Conservation (phyloP, 2,113 vertebrate genomes). For the Sminthopsis crassicaudata region DNA sequence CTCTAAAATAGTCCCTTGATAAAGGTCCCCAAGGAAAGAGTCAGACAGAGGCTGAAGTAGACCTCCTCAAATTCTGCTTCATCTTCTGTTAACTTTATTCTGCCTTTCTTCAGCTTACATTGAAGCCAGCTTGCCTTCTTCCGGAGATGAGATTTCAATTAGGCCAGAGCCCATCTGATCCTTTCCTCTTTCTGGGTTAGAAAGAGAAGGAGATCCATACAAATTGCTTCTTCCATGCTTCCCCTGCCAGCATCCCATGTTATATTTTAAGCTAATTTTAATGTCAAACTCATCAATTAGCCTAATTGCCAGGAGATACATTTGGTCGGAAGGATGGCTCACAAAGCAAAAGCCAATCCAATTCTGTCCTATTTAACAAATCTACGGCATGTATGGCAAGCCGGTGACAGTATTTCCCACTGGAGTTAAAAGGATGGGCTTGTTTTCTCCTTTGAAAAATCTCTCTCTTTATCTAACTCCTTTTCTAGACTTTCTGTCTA, state of each 20-base stretch:
- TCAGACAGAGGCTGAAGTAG: neutral
- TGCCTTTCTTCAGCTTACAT: neutral
- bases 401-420: neutral
- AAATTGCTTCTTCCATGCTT: slow-evolving; percentile 38
- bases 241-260: slow-evolving; percentile 46
- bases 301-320: neutral
- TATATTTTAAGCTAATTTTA: slow-evolving; percentile 64
- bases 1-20: neutral
- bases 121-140: neutral
- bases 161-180: neutral
- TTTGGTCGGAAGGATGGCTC: slow-evolving; percentile 4
- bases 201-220: neutral
- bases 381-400: neutral
- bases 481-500: neutral
- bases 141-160: slow-evolving; percentile 1
- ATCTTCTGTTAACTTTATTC: neutral
- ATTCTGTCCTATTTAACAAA: neutral
- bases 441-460: neutral
- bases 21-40: neutral
- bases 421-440: neutral
- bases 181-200: neutral
- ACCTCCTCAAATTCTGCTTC: neutral
- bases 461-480: neutral
- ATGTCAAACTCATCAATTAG: slow-evolving; percentile 61
- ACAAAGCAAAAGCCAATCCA: neutral